phyloP scores from a whole-genome alignment of 2,113 vertebrate species.

The Coptodon bakossiorum region DNA sequence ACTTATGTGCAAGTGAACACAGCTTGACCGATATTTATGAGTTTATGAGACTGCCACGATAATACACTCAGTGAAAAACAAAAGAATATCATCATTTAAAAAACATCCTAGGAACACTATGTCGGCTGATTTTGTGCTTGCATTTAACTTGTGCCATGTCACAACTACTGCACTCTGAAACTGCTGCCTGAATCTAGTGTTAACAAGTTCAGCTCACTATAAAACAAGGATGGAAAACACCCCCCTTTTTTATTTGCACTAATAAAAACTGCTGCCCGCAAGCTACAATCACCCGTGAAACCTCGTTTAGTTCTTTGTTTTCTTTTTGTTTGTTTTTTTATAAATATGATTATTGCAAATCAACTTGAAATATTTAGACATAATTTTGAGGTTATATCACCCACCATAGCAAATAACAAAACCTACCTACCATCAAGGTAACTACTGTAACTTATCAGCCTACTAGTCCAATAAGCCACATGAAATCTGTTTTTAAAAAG shows the following conservation, averaged over 20 bases:
- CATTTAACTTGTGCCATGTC: accelerated
- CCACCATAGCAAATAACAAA: background rate
- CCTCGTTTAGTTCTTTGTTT: background rate
- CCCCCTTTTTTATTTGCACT: background rate
- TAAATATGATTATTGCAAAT: background rate
- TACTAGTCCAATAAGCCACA: background rate
- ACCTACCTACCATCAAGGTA: background rate
- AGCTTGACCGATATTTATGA: background rate
- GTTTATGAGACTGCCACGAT: background rate
- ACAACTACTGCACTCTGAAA: background rate
- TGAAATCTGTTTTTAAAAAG: background rate
- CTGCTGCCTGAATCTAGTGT: background rate
- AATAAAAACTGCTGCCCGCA: background rate
- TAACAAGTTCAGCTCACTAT: background rate
- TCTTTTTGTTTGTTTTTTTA: background rate
- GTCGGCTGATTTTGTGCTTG: background rate
- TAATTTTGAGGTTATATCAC: background rate
- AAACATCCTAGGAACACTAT: background rate
- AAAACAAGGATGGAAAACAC: background rate
- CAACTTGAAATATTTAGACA: background rate
- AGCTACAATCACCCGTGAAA: background rate
- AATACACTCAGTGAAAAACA: background rate
- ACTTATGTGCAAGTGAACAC: background rate
- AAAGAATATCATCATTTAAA: background rate
- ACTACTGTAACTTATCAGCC: background rate